Conservation (phyloP, 2,797 vertebrate genomes). For the Myotis planiceps region DNA sequence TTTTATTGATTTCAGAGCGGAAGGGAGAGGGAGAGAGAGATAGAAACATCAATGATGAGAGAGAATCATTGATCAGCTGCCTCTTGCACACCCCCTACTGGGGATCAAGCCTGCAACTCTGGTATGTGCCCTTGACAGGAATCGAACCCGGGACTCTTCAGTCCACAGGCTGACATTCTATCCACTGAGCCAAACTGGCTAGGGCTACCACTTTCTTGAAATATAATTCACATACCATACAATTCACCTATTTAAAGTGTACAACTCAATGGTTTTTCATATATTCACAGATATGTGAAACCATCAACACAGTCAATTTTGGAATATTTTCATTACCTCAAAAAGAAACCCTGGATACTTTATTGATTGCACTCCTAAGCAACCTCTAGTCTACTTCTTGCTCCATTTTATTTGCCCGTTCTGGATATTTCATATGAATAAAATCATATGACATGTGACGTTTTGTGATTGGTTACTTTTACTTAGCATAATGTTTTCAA, state of each 20-base stretch:
- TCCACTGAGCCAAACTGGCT: too few relatives aligned
- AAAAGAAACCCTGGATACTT: not conserved
- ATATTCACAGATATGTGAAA: not conserved
- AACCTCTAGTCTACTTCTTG: not conserved
- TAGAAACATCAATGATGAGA: not conserved
- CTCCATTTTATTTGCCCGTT: not conserved
- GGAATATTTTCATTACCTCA: not conserved
- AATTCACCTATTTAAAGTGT: constrained; percentile 16
- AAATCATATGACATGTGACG: not conserved
- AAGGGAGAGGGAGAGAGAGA: not conserved
- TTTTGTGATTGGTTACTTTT: constrained; percentile 3
- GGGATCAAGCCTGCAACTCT: too few relatives aligned
- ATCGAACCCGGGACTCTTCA: too few relatives aligned
- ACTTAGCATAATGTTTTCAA: not conserved
- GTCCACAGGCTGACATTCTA: too few relatives aligned
- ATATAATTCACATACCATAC: not conserved
- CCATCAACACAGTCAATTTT: not conserved
- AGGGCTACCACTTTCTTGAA: not conserved
- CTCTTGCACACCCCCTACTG: too few relatives aligned
- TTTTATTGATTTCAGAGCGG: too few relatives aligned
- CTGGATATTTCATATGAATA: not conserved
- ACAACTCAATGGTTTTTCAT: not conserved
- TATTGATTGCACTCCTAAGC: not conserved
- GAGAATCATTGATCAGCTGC: too few relatives aligned
- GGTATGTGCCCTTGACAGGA: too few relatives aligned